phyloP scores from a whole-genome alignment of 2,797 vertebrate species.

The Harpagifer antarcticus region DNA sequence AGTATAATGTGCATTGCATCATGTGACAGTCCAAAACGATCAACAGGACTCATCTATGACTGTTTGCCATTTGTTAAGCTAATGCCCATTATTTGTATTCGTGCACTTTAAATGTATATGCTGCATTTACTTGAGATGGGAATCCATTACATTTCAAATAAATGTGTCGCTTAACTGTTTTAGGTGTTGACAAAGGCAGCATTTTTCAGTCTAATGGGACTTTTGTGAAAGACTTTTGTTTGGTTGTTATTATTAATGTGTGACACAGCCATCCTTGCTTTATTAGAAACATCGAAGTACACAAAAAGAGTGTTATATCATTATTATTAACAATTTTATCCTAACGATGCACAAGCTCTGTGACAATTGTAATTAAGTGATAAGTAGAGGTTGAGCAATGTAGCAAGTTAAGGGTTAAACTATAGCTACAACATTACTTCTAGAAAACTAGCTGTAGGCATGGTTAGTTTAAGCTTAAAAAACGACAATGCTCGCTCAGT shows the following conservation, averaged over 20 bases:
- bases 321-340: neutral
- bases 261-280: neutral
- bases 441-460: neutral
- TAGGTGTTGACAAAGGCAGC: neutral
- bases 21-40: conserved; percentile 5
- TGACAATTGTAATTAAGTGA: neutral
- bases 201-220: neutral
- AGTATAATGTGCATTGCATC: conserved; percentile 5
- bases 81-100: neutral
- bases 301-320: too few species aligned
- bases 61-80: neutral
- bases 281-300: neutral
- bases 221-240: neutral
- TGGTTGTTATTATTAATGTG: neutral
- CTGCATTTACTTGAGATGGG: neutral
- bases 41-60: neutral
- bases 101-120: neutral
- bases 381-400: too few species aligned
- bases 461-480: neutral
- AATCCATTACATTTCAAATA: neutral
- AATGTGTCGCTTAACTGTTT: neutral
- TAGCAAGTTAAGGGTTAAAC: too few species aligned
- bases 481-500: neutral
- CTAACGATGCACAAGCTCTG: neutral
- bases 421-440: neutral